Percentiles rank a stretch among this genome's conserved stretches.
These are phyloP conservation scores for Lipophrys pholis DNA, from an alignment of 2,113 vertebrate genomes.

Conservation along the genomic window DNA sequence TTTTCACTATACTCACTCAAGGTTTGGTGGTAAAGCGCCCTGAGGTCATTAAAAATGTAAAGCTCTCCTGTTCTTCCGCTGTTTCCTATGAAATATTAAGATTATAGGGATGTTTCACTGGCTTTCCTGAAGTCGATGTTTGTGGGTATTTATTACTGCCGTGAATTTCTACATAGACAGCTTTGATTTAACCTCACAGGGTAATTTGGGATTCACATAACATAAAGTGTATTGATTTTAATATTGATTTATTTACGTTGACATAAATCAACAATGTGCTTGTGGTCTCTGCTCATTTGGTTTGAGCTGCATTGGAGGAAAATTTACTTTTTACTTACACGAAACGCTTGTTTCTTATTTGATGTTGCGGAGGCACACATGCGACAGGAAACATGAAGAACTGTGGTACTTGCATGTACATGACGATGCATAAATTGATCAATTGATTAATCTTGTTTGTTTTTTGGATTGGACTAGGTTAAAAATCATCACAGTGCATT, in stretches of 20 bases:
- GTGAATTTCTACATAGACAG: conserved; percentile 9
- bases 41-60: conserved; percentile 65
- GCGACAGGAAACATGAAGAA: background rate
- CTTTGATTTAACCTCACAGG: conserved; percentile 18
- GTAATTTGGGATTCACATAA: conserved; percentile 1
- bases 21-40: conserved; percentile 39
- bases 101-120: conserved; percentile 35
- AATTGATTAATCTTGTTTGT: background rate
- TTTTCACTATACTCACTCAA: conserved; percentile 48
- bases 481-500: background rate
- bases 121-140: conserved; percentile 27
- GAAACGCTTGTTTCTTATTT: background rate
- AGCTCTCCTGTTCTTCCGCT: conserved; percentile 40
- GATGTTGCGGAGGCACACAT: background rate
- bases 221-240: background rate
- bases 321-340: background rate
- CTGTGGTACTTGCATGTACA: too few relatives aligned
- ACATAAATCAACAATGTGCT: conserved; percentile 10
- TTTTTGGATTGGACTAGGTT: background rate
- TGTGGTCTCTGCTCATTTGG: background rate
- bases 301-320: background rate
- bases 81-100: conserved; percentile 63
- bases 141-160: conserved; percentile 36
- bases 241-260: conserved; percentile 1
- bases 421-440: background rate